Base-by-base conservation (phyloP, 2,888 invertebrate species). In the Panzeria rudis region DNA sequence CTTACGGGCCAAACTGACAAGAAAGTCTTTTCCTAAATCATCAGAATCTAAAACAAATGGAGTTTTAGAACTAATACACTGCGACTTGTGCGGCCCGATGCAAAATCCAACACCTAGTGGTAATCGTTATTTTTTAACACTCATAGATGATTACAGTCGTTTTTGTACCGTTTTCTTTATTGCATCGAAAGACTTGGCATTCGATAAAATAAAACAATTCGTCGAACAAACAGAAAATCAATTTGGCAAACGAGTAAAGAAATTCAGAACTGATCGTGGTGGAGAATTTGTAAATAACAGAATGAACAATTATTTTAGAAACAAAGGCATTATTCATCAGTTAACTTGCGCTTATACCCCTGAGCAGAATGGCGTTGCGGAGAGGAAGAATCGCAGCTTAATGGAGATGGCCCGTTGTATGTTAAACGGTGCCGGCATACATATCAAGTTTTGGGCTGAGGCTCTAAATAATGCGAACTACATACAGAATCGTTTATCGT, bases 201-300 rank as follows among this genome's bases (percentile, higher is more conserved):
- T 41, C 35, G 62, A 62, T 3, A 62, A 62, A 13, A 62, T 38
- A 11, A 62, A 41, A 41, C 41, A 62, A 15, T 62, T 62, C 23
- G 35, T 62, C 1, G 23, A 62, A 41, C 23, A 41, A 62, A 11
- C 47, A 56, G 56, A 56, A 3, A 56, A 56, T 8, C 56, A 56
- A 32, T 32, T 56, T 56, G 32, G 32, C 25, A 56, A 56, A 56
- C 56, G 56, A 1, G 2, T 56, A 32, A 56, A 56, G n/a, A n/a
- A 15, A 5, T 32, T 56, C 2, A 56, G 56, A 56, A 56, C 56
- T 32, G 56, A 56, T 32, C 56, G 56, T 3, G 29, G 56, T 8
- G 56, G 56, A 6, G 56, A 56, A 17, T 56, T 56, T 8, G 17
- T 59, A 32, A 44, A 44, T 5, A 2, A n/a, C 3, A 44, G 15